Evolutionary conservation across 2,113 vertebrate species (phyloP).

Genomic region (Neoarius graeffei): DNA sequence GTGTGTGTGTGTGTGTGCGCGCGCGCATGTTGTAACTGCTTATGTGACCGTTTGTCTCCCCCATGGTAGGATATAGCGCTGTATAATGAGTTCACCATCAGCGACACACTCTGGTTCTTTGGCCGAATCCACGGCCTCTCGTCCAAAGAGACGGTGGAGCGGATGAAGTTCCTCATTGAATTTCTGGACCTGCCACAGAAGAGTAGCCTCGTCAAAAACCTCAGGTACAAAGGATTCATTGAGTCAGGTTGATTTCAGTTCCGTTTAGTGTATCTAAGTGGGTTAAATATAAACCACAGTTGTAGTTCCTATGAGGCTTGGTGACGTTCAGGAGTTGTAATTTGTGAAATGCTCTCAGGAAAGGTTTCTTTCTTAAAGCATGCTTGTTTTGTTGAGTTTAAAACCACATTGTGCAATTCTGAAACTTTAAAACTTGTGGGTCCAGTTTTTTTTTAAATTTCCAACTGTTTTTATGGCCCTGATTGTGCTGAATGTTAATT

Average conservation of each 20-base stretch:
- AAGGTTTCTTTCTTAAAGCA: neutral
- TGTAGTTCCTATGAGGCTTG: neutral
- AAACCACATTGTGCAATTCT: neutral
- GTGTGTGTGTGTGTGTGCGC: neutral
- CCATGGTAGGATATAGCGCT: constrained; percentile 72
- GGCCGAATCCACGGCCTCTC: constrained; percentile 75
- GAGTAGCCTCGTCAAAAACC: constrained; percentile 71
- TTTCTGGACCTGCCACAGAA: constrained; percentile 77
- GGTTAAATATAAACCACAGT: neutral
- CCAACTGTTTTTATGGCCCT: neutral
- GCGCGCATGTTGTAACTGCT: neutral
- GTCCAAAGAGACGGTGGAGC: constrained; percentile 66
- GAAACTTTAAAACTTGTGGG: neutral
- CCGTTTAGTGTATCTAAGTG: neutral
- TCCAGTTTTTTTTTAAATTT: neutral
- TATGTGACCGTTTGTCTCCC: neutral
- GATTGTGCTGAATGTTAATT: neutral
- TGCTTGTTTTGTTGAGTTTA: neutral
- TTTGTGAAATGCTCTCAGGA: neutral
- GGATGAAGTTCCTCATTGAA: constrained; percentile 75
- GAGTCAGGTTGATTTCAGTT: neutral
- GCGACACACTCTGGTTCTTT: constrained; percentile 74
- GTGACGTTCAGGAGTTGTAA: neutral
- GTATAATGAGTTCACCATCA: constrained; percentile 79
- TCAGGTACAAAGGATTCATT: constrained; percentile 64